These are phyloP conservation scores for Ips typographus DNA, from an alignment of 1,140 invertebrate genomes.

Conservation along the genomic window DNA sequence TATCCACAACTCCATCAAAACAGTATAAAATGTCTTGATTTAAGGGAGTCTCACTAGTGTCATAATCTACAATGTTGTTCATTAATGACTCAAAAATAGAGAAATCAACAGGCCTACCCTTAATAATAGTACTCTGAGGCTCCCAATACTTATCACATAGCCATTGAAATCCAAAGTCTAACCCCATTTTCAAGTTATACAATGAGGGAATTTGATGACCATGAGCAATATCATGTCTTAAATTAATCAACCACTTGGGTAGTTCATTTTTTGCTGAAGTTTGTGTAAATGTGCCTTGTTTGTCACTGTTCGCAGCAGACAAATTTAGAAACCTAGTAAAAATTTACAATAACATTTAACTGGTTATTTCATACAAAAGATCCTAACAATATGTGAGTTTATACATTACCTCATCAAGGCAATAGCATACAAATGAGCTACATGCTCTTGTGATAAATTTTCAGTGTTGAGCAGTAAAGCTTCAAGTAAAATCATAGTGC, in stretches of 20 bases:
- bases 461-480: constrained; percentile 43
- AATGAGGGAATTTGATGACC: constrained; percentile 40
- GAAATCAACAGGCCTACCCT: constrained; percentile 29
- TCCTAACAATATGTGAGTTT: constrained; percentile 5
- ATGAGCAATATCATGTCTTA: constrained; percentile 48
- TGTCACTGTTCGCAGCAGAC: constrained; percentile 43
- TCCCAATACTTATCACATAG: constrained; percentile 47
- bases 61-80: background rate
- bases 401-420: constrained; percentile 41
- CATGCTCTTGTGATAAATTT: constrained; percentile 30
- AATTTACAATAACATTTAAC: background rate
- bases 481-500: constrained; percentile 65
- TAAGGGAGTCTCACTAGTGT: background rate
- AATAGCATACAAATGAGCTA: constrained; percentile 37
- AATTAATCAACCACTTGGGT: constrained; percentile 45
- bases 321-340: constrained; percentile 45
- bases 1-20: background rate
- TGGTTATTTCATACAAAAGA: background rate
- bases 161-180: constrained; percentile 45
- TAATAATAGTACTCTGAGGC: constrained; percentile 35
- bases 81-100: constrained; percentile 4
- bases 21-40: background rate
- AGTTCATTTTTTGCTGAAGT: constrained; percentile 41
- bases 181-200: constrained; percentile 36
- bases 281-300: constrained; percentile 44